Evolutionary conservation across 2,888 invertebrate genomes (phyloP).

Genomic region (Graphium colonna): DNA sequence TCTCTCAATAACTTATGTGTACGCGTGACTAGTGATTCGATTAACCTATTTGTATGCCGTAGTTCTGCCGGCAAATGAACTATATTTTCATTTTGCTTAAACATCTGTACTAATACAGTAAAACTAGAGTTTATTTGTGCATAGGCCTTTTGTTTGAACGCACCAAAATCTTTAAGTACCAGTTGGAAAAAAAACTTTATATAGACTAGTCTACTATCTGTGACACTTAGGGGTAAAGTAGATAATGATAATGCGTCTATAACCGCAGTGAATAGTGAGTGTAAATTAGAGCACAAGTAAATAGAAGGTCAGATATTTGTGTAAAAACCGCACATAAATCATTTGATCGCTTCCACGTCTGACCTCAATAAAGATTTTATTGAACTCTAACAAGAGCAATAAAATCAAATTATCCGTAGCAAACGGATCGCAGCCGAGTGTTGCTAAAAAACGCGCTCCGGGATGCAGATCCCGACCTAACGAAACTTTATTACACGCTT

Average conservation of each 20-base stretch:
- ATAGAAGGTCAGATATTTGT: no score
- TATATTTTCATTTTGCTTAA: no score
- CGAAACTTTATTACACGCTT: not conserved
- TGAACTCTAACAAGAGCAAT: slow-evolving; percentile 2
- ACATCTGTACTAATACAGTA: no score
- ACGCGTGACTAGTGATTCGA: slow-evolving; percentile 8
- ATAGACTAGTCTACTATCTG: no score
- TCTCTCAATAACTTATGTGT: slow-evolving; percentile 2
- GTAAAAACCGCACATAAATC: not conserved
- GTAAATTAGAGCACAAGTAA: no score
- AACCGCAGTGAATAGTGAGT: no score
- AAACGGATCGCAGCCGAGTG: not conserved
- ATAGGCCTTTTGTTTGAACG: no score
- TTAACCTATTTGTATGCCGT: slow-evolving; percentile 13
- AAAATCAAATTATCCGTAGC: slow-evolving; percentile 15
- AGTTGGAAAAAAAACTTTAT: no score
- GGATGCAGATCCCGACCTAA: not conserved
- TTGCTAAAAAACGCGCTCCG: not conserved
- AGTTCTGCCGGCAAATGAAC: not conserved
- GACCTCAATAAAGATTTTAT: slow-evolving; percentile 11
- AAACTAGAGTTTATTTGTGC: no score
- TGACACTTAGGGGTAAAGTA: no score
- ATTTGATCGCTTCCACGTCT: slow-evolving; percentile 4
- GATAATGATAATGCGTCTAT: no score
- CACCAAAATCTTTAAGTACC: no score